Evolutionary conservation across 2,888 invertebrate genomes (phyloP), one percentile per base, ranked within the genome.

Genomic region (Flexamia atlantica): DNA sequence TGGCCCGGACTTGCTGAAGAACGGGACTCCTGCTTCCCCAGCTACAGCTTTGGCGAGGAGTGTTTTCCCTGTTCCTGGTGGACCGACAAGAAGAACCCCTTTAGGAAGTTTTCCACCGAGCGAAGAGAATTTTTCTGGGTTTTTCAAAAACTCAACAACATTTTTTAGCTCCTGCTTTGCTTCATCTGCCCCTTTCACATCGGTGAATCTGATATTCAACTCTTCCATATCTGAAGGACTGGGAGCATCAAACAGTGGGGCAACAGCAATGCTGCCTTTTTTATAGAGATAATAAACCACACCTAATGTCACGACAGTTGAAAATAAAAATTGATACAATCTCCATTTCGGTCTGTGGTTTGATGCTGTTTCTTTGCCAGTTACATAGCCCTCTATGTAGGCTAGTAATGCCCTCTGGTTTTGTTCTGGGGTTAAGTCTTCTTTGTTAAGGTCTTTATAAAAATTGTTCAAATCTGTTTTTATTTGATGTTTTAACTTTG

Each of bases 101-200:
- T 98, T 99, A 0, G 99, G 99, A 84, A 99, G 91, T 90, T 98
- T 98, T 32, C 98, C 99, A 42, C 99, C 99, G 17, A 99, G 92
- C 30, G 93, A 91, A 0, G 96, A 95, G 91, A 97, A 98, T 90
- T 97, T 98, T 76, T 98, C 97, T 0, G 99, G 99, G 89, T 95
- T 96, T 89, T 95, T 96, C 3, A 99, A 92, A 91, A 98, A 99
- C 88, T 98, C 97, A 0, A 97, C 99, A 46, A 99, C 96, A 91
- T 99, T 98, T 89, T 96, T 95, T 0, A 99, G 91, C 90, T 99
- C 99, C 89, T 97, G 95, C 89, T 99, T 99, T 0, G 98, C 99
- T 90, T 99, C 99, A 87, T 98, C 98, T 42, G 36, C 82, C 50
- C 74, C 74, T 76, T 46, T 76, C 10, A 76, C 74, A 28, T 76